Conservation (phyloP, 2,888 invertebrate genomes). For the Myopa testacea region DNA sequence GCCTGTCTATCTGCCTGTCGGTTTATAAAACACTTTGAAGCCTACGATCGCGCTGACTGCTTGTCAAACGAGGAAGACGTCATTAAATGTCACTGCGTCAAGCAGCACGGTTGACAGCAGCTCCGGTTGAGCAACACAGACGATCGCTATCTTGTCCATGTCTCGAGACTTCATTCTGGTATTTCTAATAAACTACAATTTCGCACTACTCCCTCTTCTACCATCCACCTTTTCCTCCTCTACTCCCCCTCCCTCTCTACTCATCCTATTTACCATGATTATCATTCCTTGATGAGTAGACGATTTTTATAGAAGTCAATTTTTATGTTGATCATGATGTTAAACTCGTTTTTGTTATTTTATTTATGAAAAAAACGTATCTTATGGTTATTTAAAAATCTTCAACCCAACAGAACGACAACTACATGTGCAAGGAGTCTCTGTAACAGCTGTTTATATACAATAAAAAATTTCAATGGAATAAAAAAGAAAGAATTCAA, state of each 20-base stretch:
- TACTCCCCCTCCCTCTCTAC: not conserved
- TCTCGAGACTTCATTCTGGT: not conserved
- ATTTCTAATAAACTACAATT: not conserved
- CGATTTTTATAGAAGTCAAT: not conserved
- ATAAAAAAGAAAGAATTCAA: no score
- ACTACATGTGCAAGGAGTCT: no score
- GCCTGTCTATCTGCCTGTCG: not conserved
- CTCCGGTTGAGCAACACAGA: constrained; percentile 25
- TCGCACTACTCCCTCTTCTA: not conserved
- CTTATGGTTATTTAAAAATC: no score
- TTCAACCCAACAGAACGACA: no score
- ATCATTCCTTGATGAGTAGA: not conserved
- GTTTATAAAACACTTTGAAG: not conserved
- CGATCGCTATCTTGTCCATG: constrained; percentile 6
- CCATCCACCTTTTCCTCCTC: not conserved
- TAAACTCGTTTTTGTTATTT: not conserved
- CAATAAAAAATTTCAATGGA: not conserved
- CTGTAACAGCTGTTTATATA: not conserved
- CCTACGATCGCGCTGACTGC: not conserved
- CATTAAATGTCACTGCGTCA: constrained; percentile 13
- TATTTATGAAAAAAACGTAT: no score
- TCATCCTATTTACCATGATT: not conserved
- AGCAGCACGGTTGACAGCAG: constrained; percentile 14
- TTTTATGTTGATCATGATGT: not conserved
- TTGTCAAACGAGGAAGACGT: not conserved